Evolutionary conservation across 2,113 vertebrate species (phyloP), one percentile per base, ranked within the genome.

Genomic region (Heptranchias perlo): DNA sequence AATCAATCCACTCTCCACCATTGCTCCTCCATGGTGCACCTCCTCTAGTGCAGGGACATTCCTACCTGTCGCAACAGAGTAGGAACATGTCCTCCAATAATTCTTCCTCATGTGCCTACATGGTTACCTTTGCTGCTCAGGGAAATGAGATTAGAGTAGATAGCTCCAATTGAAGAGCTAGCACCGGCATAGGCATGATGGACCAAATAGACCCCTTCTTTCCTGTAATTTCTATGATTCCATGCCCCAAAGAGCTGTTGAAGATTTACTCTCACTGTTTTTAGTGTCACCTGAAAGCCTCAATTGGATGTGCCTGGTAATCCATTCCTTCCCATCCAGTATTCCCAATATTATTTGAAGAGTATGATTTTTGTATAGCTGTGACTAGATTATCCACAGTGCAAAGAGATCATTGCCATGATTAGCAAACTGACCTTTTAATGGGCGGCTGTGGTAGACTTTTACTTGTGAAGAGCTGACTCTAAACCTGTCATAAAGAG

Each of bases 401-500:
- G 58, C 58, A 58, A 58, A 58, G 58, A 58, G 58, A 58, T 10
- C 58, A 58, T 58, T 58, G 58, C 58, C 11, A 58, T 58, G 5
- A 10, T 58, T 58, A 58, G 11, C 6, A 58, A n/a, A 62, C 89
- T 93, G 61, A 93, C 89, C 89, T 93, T 93, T 93, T 93, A 58
- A 93, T 64, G 58, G 89, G 21, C 58, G 61, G 87, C 35, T 91
- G 31, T 61, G 35, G 87, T 58, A 91, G 52, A 93, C 89, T 93
- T 93, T 64, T 93, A 62, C n/a, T 64, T 18, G 39, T 93, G 89
- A 93, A 93, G 89, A 62, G 89, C 89, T 93, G 89, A 64, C 89
- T 93, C 58, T 93, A 93, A 93, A 93, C 62, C 89, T 93, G 89
- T 93, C 89, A 93, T 93, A 93, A 93, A 93, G 89, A 93, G 58